Conservation (phyloP, 2,888 invertebrate species). For the Diploptera punctata region DNA sequence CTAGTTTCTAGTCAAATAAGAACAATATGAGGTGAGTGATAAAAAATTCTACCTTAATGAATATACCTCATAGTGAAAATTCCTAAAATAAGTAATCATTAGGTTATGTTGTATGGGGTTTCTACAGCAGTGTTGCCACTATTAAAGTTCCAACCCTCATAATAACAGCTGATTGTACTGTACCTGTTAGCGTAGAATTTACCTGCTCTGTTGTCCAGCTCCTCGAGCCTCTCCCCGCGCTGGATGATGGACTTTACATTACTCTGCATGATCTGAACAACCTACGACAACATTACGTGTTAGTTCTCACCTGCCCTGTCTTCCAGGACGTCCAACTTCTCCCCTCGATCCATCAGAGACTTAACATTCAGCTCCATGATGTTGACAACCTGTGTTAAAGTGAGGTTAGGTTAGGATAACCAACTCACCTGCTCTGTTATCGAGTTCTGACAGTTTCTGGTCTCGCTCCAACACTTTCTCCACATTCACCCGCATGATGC, state of each 20-base stretch:
- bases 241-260: conserved; percentile 97
- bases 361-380: conserved; percentile 98
- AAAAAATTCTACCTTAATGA: too few species aligned
- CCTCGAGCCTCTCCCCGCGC: conserved; percentile 93
- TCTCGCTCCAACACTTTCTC: conserved; percentile 97
- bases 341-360: conserved; percentile 95
- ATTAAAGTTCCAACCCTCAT: too few species aligned
- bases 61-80: too few species aligned
- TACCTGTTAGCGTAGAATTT: too few species aligned
- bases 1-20: too few species aligned
- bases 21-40: too few species aligned
- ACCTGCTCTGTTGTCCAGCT: conserved; percentile 91
- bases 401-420: too few species aligned
- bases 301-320: conserved; percentile 76
- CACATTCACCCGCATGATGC: conserved; percentile 96
- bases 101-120: too few species aligned
- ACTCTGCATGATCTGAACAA: conserved; percentile 94
- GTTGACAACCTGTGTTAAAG: conserved; percentile 73
- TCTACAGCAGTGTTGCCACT: too few species aligned
- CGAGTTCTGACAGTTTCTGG: conserved; percentile 93
- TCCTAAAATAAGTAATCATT: too few species aligned
- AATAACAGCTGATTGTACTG: too few species aligned
- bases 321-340: conserved; percentile 92
- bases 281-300: conserved; percentile 52
- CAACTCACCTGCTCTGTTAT: conserved; percentile 79